Conservation (phyloP, 2,113 vertebrate genomes). For the Anarrhichthys ocellatus region DNA sequence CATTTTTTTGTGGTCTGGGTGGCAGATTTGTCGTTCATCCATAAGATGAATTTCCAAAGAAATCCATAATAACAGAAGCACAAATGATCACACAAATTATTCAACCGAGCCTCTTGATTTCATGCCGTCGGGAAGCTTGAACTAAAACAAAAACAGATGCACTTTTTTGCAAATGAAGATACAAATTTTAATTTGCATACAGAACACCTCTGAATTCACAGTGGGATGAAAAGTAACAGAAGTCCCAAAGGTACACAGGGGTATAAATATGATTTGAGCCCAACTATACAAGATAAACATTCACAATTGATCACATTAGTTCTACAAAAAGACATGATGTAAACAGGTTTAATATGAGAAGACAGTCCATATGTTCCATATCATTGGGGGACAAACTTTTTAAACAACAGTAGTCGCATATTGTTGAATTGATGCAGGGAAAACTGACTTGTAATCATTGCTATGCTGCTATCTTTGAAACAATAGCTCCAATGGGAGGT, state of each 20-base stretch:
- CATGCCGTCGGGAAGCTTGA: background rate
- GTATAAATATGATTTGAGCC: conserved; percentile 16
- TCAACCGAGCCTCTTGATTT: background rate
- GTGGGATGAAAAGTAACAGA: conserved; percentile 43
- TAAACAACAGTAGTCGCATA: background rate
- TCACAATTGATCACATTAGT: background rate
- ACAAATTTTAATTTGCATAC: conserved; percentile 34
- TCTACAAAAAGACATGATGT: background rate
- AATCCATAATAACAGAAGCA: background rate
- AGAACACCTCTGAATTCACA: conserved; percentile 48
- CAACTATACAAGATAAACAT: background rate
- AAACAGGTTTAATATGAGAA: conserved; percentile 20
- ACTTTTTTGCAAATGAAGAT: conserved; percentile 2
- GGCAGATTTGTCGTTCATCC: background rate
- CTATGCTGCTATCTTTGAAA: background rate
- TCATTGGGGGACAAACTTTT: background rate
- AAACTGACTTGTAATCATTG: rapidly evolving
- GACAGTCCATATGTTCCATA: background rate
- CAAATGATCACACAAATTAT: background rate
- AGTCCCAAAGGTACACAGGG: conserved; percentile 7
- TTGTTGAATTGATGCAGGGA: background rate
- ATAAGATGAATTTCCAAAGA: background rate
- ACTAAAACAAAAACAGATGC: background rate
- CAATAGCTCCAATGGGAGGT: conserved; percentile 23
- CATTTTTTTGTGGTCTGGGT: background rate